Conservation (phyloP, 1,140 invertebrate species). For the Bacillus rossius region DNA sequence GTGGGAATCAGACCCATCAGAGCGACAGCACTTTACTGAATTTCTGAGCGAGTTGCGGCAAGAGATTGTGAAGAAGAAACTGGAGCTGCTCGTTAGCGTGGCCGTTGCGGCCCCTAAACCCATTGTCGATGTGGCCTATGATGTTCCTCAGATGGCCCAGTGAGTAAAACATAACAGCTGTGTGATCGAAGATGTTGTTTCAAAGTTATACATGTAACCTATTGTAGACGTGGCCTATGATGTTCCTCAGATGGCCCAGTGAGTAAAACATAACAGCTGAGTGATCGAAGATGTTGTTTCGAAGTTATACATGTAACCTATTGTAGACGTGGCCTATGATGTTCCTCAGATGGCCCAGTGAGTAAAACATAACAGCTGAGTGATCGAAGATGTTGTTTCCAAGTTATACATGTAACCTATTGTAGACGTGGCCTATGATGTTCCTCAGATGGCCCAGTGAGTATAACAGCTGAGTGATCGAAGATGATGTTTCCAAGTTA, state of each 20-base stretch:
- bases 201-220: no score
- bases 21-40: constrained; percentile 60
- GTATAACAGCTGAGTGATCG: constrained; percentile 25
- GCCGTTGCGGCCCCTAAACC: constrained; percentile 69
- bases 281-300: constrained; percentile 9
- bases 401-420: no score
- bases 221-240: constrained; percentile 72
- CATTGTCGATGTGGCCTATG: constrained; percentile 68
- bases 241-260: constrained; percentile 67
- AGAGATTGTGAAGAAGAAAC: constrained; percentile 52
- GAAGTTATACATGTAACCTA: no score
- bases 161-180: no score
- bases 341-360: constrained; percentile 67
- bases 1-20: constrained; percentile 50
- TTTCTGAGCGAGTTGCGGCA: constrained; percentile 61
- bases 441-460: constrained; percentile 67
- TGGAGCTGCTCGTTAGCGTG: constrained; percentile 57
- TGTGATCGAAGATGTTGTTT: constrained; percentile 9
- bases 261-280: no score
- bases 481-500: constrained; percentile 7
- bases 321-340: constrained; percentile 70
- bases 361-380: no score
- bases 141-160: constrained; percentile 66
- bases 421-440: constrained; percentile 67
- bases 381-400: constrained; percentile 10